phyloP scores from a whole-genome alignment of 92 coral and sea anemone species.

The Pocillopora grandis region DNA sequence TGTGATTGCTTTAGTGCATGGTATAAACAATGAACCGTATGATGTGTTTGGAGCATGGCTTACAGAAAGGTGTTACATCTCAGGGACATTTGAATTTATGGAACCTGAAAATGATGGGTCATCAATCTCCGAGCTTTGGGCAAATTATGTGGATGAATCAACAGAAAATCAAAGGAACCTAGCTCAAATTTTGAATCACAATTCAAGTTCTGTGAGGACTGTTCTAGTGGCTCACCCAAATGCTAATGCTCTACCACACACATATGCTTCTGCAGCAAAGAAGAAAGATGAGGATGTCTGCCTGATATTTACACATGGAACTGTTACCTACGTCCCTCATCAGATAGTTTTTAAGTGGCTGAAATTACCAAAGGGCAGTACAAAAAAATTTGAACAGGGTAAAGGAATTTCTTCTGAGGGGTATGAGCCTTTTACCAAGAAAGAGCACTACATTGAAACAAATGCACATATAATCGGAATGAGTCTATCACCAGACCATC shows the following conservation, averaged over 20 bases:
- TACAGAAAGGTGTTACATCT: slow-evolving; percentile 62
- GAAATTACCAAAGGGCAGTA: not conserved
- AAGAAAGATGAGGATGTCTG: slow-evolving; percentile 30
- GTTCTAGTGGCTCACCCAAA: slow-evolving; percentile 71
- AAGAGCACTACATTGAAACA: slow-evolving; percentile 78
- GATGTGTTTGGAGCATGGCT: slow-evolving; percentile 93
- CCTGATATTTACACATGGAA: slow-evolving; percentile 82
- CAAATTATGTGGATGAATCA: slow-evolving; percentile 52
- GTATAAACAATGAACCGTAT: slow-evolving; percentile 71
- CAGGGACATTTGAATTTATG: slow-evolving; percentile 74
- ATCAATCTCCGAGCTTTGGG: slow-evolving; percentile 80
- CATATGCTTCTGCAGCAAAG: not conserved
- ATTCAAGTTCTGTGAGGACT: slow-evolving; percentile 79
- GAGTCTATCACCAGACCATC: slow-evolving; percentile 71
- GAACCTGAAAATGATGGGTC: slow-evolving; percentile 38
- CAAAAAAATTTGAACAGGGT: not conserved
- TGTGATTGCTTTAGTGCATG: slow-evolving; percentile 39
- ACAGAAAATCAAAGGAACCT: slow-evolving; percentile 39
- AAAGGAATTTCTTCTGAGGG: not conserved
- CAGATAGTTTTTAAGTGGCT: slow-evolving; percentile 73
- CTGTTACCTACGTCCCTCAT: slow-evolving; percentile 77
- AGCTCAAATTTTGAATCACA: slow-evolving; percentile 66
- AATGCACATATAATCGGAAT: slow-evolving; percentile 81
- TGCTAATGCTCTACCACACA: not conserved
- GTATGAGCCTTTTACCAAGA: slow-evolving; percentile 16